Base-by-base conservation (phyloP, 1,140 invertebrate genomes). In the Drosophila ficusphila region DNA sequence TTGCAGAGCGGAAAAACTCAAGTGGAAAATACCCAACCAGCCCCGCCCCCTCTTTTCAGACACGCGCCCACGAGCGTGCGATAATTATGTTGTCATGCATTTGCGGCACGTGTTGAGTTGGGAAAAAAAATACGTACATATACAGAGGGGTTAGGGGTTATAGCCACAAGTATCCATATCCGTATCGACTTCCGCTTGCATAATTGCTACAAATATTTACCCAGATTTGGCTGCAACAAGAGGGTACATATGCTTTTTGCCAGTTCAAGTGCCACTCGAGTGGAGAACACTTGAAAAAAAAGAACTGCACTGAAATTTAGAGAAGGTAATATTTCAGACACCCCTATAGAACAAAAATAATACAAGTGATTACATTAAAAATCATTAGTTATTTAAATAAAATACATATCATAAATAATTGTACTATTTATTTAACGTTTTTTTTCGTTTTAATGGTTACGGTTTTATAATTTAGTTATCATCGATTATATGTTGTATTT, bases 161-260 rank as follows among this genome's bases (percentile, higher is more conserved):
- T 44, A 46, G 69, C 81, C 75, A 75, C 79, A 90, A 90, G 89
- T 90, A 90, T 90, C 89, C 79, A 89, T 90, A 89, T 90, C 89
- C 89, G 74, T 76, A 79, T 78, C 49, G 67, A 76, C 68, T 79
- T 76, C 57, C 67, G 77, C 71, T 68, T 68, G 34, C 58, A 75
- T 75, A 83, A 83, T 83, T 85, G 79, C 53, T 54, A 51, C 79
- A 65, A 83, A 74, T 79, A 69, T 85, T 85, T 85, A 85, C 46
- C 70, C 76, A 76, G 57, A 79, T 79, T 81, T 52, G 49, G 48
- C 58, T 51, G 38, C 71, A 79, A 60, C 38, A 61, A 61, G 56
- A 39, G 65, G 82, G 48, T 68, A 76, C 86, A 85, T 85, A 85
- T 86, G 81, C 68, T 86, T 69, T 73, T 58, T 31, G 21, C 41